A percentile compares a stretch with the other conserved stretches of the same genome.
Evolutionary conservation across 2,113 vertebrate species (phyloP).

Genomic region (Herpailurus yagouaroundi): DNA sequence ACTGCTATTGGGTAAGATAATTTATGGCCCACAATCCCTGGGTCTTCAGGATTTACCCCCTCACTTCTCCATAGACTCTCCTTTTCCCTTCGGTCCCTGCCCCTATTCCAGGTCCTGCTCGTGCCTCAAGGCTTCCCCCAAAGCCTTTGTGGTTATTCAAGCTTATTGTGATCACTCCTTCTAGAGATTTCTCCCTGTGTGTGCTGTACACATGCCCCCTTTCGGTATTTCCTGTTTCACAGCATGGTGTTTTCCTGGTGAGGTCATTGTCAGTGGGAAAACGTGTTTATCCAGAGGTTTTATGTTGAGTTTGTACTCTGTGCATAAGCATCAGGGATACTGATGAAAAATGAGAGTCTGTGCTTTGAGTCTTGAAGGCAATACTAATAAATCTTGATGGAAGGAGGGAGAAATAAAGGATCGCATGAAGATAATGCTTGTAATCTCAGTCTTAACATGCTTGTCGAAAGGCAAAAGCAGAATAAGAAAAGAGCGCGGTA

Average conservation of each 20-base stretch:
- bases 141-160: background rate
- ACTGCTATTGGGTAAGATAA: background rate
- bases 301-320: background rate
- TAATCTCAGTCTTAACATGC: background rate
- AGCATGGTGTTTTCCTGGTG: background rate
- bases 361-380: background rate
- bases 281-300: background rate
- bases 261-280: background rate
- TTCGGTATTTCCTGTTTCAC: background rate
- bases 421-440: accelerated
- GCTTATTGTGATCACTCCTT: background rate
- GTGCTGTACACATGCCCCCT: background rate
- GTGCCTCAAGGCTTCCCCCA: no score
- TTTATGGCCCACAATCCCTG: background rate
- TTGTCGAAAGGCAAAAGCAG: background rate
- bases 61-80: background rate
- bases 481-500: background rate
- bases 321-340: background rate
- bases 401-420: background rate
- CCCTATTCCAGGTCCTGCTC: background rate
- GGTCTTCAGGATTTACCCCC: background rate
- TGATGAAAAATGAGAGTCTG: background rate
- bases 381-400: background rate
- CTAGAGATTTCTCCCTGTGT: background rate
- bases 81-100: background rate